Conservation (phyloP, 2,888 invertebrate genomes). For the Ormyrus rosae region DNA sequence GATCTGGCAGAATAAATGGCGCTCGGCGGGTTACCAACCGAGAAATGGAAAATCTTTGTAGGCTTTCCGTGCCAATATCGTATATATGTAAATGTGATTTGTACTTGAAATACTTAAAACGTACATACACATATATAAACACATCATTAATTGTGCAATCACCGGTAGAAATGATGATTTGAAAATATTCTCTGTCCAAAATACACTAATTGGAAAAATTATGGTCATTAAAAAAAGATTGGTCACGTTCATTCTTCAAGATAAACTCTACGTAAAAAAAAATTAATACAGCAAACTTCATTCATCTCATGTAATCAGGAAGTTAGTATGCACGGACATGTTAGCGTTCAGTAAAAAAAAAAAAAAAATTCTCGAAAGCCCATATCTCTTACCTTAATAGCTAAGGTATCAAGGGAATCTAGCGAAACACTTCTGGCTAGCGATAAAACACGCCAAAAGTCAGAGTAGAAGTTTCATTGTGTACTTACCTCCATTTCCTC, state of each 20-base stretch:
- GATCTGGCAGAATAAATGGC: slow-evolving; percentile 56
- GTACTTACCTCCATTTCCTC: slow-evolving; percentile 21
- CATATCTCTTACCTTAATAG: slow-evolving; percentile 4
- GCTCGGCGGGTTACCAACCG: slow-evolving; percentile 45
- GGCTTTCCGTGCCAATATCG: too few species aligned
- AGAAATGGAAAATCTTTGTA: slow-evolving; percentile 45
- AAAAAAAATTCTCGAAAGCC: background rate
- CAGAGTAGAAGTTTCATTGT: slow-evolving; percentile 38
- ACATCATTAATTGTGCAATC: too few species aligned
- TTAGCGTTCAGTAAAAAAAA: too few species aligned
- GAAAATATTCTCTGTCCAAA: too few species aligned
- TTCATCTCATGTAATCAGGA: slow-evolving; percentile 8
- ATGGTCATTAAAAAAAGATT: too few species aligned
- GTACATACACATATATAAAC: too few species aligned
- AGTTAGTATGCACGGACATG: background rate
- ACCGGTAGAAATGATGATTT: too few species aligned
- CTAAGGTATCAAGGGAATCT: slow-evolving; percentile 24
- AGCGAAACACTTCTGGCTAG: slow-evolving; percentile 24
- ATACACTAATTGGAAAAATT: too few species aligned
- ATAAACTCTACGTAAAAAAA: too few species aligned
- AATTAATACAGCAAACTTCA: background rate
- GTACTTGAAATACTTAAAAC: too few species aligned
- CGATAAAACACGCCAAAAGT: slow-evolving; percentile 51
- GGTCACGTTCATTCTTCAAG: too few species aligned
- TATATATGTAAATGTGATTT: too few species aligned